A percentile compares a stretch with the other conserved stretches of the same genome.
phyloP scores from a whole-genome alignment of 2,797 vertebrate genomes.

The Ataeniobius toweri region DNA sequence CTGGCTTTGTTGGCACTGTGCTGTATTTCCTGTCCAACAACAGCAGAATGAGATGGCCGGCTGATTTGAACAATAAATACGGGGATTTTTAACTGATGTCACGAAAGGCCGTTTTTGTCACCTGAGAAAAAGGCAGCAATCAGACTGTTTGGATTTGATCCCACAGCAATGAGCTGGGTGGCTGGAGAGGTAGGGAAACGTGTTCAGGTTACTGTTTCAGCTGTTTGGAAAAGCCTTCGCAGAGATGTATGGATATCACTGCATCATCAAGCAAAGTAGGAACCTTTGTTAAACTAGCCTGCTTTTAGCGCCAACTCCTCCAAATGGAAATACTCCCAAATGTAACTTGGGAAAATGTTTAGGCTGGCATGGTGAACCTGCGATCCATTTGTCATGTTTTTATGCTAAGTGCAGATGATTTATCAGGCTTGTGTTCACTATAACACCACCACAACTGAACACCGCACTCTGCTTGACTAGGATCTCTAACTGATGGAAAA shows the following conservation, averaged over 20 bases:
- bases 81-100: conserved; percentile 64
- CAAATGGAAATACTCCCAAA: conserved; percentile 45
- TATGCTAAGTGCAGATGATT: conserved; percentile 38
- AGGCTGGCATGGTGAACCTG: conserved; percentile 65
- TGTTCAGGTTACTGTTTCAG: conserved; percentile 51
- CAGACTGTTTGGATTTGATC: conserved; percentile 65
- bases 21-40: conserved; percentile 75
- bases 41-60: conserved; percentile 73
- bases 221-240: conserved; percentile 49
- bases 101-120: conserved; percentile 54
- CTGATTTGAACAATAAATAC: conserved; percentile 80
- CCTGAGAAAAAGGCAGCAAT: conserved; percentile 65
- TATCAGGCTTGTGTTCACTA: conserved; percentile 43
- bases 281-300: conserved; percentile 45
- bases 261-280: conserved; percentile 53
- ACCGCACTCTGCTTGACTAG: conserved; percentile 24
- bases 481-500: conserved; percentile 8
- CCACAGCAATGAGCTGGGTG: conserved; percentile 39
- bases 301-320: conserved; percentile 37
- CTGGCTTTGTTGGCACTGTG: conserved; percentile 56
- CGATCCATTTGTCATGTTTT: conserved; percentile 69
- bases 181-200: conserved; percentile 4
- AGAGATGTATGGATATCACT: conserved; percentile 53
- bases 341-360: conserved; percentile 74
- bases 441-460: conserved; percentile 43